Percentiles rank a stretch among this genome's conserved stretches.
Conservation (phyloP, 1,140 invertebrate species). For the Trichonephila inaurata region DNA sequence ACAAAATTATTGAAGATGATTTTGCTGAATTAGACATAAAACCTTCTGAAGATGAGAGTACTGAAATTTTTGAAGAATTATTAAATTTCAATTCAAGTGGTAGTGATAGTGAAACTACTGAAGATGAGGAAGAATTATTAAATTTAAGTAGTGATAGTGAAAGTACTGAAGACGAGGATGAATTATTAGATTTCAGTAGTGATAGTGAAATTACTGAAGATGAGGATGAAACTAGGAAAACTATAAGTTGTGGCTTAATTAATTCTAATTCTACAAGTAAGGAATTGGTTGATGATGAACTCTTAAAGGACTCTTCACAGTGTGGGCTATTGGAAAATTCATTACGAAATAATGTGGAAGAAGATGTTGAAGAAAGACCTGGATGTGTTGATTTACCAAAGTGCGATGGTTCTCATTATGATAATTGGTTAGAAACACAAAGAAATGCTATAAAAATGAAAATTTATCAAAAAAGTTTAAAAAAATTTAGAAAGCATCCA, state of each 20-base stretch:
- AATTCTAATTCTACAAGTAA: neutral
- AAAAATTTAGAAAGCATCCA: constrained; percentile 12
- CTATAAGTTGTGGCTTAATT: neutral
- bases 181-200: neutral
- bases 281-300: neutral
- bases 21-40: neutral
- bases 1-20: neutral
- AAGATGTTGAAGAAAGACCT: neutral
- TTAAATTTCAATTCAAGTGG: neutral
- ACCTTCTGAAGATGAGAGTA: neutral
- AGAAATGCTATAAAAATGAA: constrained; percentile 39
- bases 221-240: neutral
- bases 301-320: neutral
- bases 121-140: neutral
- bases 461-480: constrained; percentile 36
- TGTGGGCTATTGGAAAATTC: neutral
- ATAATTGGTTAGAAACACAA: constrained; percentile 50
- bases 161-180: neutral
- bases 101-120: neutral
- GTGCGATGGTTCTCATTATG: neutral
- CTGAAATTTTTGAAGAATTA: neutral
- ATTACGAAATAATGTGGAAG: neutral
- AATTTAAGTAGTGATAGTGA: neutral
- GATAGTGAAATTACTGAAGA: neutral
- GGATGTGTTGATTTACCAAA: constrained; percentile 31